Evolutionary conservation across 2,113 vertebrate species (phyloP).

Genomic region (Hypocryptadius cinnamomeus): DNA sequence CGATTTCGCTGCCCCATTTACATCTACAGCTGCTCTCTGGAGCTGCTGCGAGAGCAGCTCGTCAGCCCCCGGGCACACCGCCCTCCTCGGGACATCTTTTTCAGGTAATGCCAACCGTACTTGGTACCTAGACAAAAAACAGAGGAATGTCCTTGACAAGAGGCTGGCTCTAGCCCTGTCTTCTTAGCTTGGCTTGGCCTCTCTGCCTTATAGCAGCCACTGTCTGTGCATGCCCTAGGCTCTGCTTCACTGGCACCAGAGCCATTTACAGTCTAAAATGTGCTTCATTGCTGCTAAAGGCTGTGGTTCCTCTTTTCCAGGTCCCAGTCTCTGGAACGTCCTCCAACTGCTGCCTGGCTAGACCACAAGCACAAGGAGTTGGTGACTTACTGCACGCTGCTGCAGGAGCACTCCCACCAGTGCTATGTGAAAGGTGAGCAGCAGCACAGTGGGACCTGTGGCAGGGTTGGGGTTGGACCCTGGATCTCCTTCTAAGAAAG

Average conservation of each 20-base stretch:
- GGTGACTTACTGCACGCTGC: slow-evolving; percentile 83
- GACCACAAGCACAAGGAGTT: slow-evolving; percentile 90
- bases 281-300: not conserved
- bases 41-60: slow-evolving; percentile 85
- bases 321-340: slow-evolving; percentile 85
- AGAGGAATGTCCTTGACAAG: not conserved
- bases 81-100: slow-evolving; percentile 81
- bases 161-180: not conserved
- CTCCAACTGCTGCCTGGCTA: slow-evolving; percentile 77
- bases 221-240: not conserved
- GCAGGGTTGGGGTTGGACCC: not conserved
- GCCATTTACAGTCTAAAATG: not conserved
- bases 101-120: slow-evolving; percentile 72
- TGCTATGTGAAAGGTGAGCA: slow-evolving; percentile 86
- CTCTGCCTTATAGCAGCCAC: not conserved
- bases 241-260: not conserved
- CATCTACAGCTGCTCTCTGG: slow-evolving; percentile 90
- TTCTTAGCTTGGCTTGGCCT: not conserved
- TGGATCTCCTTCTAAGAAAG: not conserved
- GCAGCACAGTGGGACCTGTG: rapidly evolving
- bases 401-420: slow-evolving; percentile 94
- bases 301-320: slow-evolving; percentile 50
- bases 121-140: not conserved
- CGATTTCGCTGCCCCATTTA: slow-evolving; percentile 87
- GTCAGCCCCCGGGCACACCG: slow-evolving; percentile 75